A percentile compares a stretch with the other conserved stretches of the same genome.
Conservation (phyloP, 2,113 vertebrate species). For the Actinemys pallida region DNA sequence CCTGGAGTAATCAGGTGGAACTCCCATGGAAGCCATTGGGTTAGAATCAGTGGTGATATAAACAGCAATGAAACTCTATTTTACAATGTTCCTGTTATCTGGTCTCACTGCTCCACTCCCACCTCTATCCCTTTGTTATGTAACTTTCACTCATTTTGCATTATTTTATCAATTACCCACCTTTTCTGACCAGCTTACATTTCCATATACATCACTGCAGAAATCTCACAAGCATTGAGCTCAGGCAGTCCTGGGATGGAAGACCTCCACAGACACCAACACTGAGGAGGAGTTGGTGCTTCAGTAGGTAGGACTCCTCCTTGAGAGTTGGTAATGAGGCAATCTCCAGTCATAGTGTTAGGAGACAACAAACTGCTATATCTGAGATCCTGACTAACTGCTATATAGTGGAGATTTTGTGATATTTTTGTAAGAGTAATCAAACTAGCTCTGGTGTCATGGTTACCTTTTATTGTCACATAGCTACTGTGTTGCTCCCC, state of each 20-base stretch:
- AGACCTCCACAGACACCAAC: background rate
- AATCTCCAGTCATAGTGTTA: background rate
- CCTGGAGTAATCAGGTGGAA: background rate
- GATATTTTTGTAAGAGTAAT: background rate
- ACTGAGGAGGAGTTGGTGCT: background rate
- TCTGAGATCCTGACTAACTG: background rate
- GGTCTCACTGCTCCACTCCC: background rate
- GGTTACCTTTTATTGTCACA: background rate
- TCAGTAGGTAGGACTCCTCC: background rate
- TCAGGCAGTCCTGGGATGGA: background rate
- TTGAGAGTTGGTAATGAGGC: background rate
- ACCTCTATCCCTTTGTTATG: background rate
- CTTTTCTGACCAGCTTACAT: background rate
- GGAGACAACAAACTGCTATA: too few relatives aligned
- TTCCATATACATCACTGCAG: background rate
- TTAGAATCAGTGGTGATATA: background rate
- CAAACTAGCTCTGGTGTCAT: background rate
- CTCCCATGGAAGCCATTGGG: background rate
- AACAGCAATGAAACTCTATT: background rate
- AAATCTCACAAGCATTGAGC: background rate
- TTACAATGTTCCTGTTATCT: background rate
- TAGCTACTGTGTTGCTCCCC: background rate
- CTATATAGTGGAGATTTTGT: background rate
- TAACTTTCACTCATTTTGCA: background rate
- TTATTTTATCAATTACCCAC: rapidly evolving